Evolutionary conservation across 2,113 vertebrate genomes (phyloP), one percentile per base, ranked within the genome.

Genomic region (Limanda limanda): DNA sequence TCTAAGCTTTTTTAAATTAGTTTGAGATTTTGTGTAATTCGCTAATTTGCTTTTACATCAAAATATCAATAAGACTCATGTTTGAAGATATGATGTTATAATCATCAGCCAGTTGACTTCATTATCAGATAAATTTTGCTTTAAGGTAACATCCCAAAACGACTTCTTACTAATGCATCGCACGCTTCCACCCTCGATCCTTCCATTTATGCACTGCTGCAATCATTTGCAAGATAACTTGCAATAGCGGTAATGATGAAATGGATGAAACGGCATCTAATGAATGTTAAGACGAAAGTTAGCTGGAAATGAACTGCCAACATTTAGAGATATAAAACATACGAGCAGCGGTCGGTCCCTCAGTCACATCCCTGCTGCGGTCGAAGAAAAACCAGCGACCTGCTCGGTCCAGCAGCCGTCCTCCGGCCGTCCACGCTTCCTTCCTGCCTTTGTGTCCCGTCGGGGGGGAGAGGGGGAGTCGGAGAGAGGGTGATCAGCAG

Each of bases 381-480:
- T 27, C 11, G 37, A 37, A 37, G 37, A 37, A 37, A 67, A 82
- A 75, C 67, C 61, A 68, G n/a, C n/a, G 77, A 83, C 84, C 86
- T 24, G n/a, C 77, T 82, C 74, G 20, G 68, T 75, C 71, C 80
- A 68, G 74, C 78, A 77, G 73, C 78, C 64, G 24, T 83, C 63
- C 80, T 81, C 62, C 48, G 73, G 68, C 31, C 23, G 40, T 78
- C 72, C 62, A 42, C 24, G 35, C 83, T 93, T 93, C 91, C 91
- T 93, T 93, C 92, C 92, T 88, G 88, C 81, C 85, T 92, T 92
- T 93, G 92, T 92, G 86, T 92, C 74, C 82, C 75, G 76, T 51
- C 58, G 15, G 25, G 61, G 48, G 64, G 42, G 69, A 62, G 68
- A 4, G 61, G 51, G 62, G 35, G 37, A 18, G 78, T 18, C 5